Percentiles rank a stretch among this genome's conserved stretches.
These are phyloP conservation scores for Pseudomugil tenellus DNA, from an alignment of 2,797 vertebrate genomes.

Conservation along the genomic window DNA sequence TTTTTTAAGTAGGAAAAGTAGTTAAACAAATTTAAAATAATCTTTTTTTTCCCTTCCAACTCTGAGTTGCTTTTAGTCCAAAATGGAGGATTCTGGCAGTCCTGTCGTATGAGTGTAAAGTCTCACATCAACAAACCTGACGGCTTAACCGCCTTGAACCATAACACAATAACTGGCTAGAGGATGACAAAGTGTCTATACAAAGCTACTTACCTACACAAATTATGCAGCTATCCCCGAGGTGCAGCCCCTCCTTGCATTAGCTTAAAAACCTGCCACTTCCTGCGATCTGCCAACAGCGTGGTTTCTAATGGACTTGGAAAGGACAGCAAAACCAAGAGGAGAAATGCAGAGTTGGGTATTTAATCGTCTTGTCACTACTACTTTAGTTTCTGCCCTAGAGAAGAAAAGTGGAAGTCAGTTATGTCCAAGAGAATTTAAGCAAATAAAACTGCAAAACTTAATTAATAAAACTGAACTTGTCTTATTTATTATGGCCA, in stretches of 20 bases:
- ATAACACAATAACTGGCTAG: slow-evolving; percentile 29
- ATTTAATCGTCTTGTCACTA: slow-evolving; percentile 46
- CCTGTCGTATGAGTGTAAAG: neutral
- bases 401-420: slow-evolving; percentile 33
- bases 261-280: neutral
- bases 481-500: neutral
- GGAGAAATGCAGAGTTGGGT: slow-evolving; percentile 20
- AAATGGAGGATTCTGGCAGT: slow-evolving; percentile 4
- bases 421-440: slow-evolving; percentile 39
- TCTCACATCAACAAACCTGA: slow-evolving; percentile 10
- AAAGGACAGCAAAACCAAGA: slow-evolving; percentile 42
- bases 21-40: neutral
- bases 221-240: slow-evolving; percentile 11
- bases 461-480: slow-evolving; percentile 41
- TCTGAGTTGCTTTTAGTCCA: slow-evolving; percentile 2
- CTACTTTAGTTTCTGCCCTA: slow-evolving; percentile 47
- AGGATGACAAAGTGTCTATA: slow-evolving; percentile 17
- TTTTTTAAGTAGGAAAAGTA: slow-evolving; percentile 5
- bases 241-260: slow-evolving; percentile 18
- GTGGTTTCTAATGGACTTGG: slow-evolving; percentile 45
- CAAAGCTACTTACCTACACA: slow-evolving; percentile 16
- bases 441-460: slow-evolving; percentile 37
- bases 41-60: slow-evolving; percentile 4
- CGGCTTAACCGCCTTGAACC: slow-evolving; percentile 37
- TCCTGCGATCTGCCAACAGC: slow-evolving; percentile 34